Evolutionary conservation across 2,888 invertebrate species (phyloP).

Genomic region (Cordylochernes scorpioides): DNA sequence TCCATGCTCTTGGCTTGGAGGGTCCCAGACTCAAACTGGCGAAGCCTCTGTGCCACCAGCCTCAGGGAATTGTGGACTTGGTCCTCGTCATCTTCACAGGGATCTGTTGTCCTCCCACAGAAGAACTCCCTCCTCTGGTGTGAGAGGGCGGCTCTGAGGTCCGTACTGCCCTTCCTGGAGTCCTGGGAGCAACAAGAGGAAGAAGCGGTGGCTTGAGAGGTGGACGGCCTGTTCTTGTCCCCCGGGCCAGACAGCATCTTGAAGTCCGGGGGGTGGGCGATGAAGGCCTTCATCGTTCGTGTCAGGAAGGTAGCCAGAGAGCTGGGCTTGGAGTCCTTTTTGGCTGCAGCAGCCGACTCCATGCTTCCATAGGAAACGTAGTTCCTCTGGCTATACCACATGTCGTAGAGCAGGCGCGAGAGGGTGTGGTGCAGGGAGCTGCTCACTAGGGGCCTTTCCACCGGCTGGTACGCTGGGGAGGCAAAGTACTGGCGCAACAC

Average conservation of each 20-base stretch:
- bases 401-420: constrained; percentile 1
- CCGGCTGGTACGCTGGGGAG: constrained; percentile 65
- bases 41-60: constrained; percentile 41
- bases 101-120: not conserved
- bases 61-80: constrained; percentile 24
- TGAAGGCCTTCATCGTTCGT: constrained; percentile 3
- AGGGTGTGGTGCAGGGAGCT: constrained; percentile 21
- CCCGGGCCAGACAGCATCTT: not conserved
- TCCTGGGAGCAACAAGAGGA: not conserved
- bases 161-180: not conserved
- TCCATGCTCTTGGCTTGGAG: constrained; percentile 19
- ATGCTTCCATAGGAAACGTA: not conserved
- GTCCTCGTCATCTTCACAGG: not conserved
- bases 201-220: not conserved
- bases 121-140: too few relatives aligned
- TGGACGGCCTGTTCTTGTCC: not conserved
- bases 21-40: constrained; percentile 40
- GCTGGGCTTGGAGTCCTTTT: constrained; percentile 1
- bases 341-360: not conserved
- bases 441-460: constrained; percentile 34
- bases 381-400: constrained; percentile 1
- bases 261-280: constrained; percentile 1
- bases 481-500: constrained; percentile 51
- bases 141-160: too few relatives aligned
- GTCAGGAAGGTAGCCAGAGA: constrained; percentile 1